A percentile compares a stretch with the other conserved stretches of the same genome.
Conservation (phyloP, 2,888 invertebrate species). For the Branchipolynoe longqiensis region DNA sequence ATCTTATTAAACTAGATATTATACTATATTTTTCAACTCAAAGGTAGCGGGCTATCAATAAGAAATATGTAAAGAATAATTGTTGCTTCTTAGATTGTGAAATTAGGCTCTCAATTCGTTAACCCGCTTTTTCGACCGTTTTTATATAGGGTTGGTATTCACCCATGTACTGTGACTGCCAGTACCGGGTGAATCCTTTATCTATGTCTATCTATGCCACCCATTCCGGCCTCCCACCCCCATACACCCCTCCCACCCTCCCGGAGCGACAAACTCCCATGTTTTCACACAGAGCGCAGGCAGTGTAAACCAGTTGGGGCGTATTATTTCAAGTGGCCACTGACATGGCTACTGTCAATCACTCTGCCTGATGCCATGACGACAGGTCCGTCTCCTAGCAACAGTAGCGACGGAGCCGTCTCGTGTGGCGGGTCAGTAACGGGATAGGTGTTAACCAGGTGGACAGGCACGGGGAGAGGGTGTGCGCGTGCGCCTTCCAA, state of each 20-base stretch:
- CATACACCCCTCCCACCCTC: not conserved
- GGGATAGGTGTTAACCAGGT: not conserved
- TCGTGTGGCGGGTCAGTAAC: not conserved
- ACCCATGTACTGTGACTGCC: too few relatives aligned
- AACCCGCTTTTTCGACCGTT: too few relatives aligned
- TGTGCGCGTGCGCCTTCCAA: not conserved
- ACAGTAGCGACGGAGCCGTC: not conserved
- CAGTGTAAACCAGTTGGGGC: not conserved
- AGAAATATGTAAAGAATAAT: too few relatives aligned
- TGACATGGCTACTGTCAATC: constrained; percentile 14
- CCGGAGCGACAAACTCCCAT: not conserved
- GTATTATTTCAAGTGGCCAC: constrained; percentile 11
- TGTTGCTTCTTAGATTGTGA: too few relatives aligned
- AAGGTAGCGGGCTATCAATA: too few relatives aligned
- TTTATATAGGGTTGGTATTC: too few relatives aligned
- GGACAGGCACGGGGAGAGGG: not conserved
- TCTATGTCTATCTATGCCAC: too few relatives aligned
- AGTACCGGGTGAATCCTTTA: too few relatives aligned
- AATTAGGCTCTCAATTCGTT: too few relatives aligned
- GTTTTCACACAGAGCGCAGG: constrained; percentile 3
- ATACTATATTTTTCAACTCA: too few relatives aligned
- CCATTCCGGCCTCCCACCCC: too few relatives aligned
- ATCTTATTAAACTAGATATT: too few relatives aligned
- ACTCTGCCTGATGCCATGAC: constrained; percentile 7
- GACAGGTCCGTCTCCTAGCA: constrained; percentile 3